Evolutionary conservation across 2,888 invertebrate genomes (phyloP).

Genomic region (Pristionchus exspectatus): DNA sequence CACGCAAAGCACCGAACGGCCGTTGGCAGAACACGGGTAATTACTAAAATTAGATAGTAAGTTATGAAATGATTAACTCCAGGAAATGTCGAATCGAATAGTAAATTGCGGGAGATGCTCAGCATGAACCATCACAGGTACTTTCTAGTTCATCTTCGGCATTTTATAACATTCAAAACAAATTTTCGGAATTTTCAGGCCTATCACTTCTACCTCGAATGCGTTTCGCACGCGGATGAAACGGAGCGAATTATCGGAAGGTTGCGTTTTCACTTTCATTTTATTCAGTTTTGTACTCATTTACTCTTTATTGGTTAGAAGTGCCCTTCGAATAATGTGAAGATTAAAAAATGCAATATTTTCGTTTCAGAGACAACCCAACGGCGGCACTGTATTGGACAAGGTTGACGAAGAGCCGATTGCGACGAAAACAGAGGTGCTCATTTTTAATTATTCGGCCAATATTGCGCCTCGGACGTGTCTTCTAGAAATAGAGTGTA

Average conservation of each 20-base stretch:
- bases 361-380: neutral
- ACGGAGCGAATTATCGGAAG: slow-evolving; percentile 67
- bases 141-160: too few relatives aligned
- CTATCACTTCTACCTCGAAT: slow-evolving; percentile 69
- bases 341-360: neutral
- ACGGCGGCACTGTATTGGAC: neutral
- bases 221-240: slow-evolving; percentile 70
- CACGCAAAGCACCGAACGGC: slow-evolving; percentile 60
- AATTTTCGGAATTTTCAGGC: neutral
- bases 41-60: neutral
- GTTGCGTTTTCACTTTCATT: slow-evolving; percentile 20
- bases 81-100: slow-evolving; percentile 69
- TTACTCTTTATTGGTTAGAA: neutral
- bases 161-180: neutral
- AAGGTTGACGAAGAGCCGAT: neutral
- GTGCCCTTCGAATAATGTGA: neutral
- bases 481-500: neutral
- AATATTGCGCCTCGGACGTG: neutral
- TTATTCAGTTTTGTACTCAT: neutral
- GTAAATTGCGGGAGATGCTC: slow-evolving; percentile 66
- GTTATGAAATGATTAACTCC: neutral
- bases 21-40: slow-evolving; percentile 64
- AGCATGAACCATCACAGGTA: slow-evolving; percentile 59
- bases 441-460: neutral
- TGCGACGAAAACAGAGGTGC: slow-evolving; percentile 20